A percentile compares a stretch with the other conserved stretches of the same genome.
phyloP scores from a whole-genome alignment of 2,113 vertebrate genomes.

The Centropus unirufus region DNA sequence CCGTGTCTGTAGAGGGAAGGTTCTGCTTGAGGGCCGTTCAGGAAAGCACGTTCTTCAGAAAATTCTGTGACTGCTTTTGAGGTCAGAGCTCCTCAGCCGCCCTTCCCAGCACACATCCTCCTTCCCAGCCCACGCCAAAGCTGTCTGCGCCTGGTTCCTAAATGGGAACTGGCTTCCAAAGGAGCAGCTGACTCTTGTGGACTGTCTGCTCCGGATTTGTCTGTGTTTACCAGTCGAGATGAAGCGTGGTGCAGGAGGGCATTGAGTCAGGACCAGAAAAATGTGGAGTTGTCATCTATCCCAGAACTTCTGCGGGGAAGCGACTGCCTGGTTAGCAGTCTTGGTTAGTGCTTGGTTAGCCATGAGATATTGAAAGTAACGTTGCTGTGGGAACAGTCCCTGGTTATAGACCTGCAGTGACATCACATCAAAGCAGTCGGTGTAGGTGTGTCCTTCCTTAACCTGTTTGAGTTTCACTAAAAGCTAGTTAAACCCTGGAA shows the following conservation, averaged over 20 bases:
- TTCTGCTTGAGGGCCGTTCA: background rate
- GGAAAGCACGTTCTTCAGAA: conserved; percentile 9
- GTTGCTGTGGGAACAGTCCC: background rate
- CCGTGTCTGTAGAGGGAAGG: background rate
- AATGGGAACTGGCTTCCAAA: conserved; percentile 17
- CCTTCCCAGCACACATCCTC: background rate
- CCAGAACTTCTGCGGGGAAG: background rate
- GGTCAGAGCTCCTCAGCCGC: background rate
- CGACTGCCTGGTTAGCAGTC: background rate
- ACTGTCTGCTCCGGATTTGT: conserved; percentile 23
- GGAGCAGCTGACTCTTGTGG: background rate
- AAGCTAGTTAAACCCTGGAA: conserved; percentile 6
- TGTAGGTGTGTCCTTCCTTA: conserved; percentile 27
- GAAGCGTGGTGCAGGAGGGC: background rate
- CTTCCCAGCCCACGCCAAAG: background rate
- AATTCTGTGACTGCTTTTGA: background rate
- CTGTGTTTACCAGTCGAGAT: background rate
- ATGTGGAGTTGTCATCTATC: background rate
- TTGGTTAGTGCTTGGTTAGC: too few relatives aligned
- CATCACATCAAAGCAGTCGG: background rate
- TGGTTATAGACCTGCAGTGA: background rate
- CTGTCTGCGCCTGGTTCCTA: background rate
- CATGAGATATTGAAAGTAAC: background rate
- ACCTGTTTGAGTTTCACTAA: background rate
- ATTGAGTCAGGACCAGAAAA: conserved; percentile 14